Conservation (phyloP, 2,888 invertebrate genomes). For the Idaea straminata region DNA sequence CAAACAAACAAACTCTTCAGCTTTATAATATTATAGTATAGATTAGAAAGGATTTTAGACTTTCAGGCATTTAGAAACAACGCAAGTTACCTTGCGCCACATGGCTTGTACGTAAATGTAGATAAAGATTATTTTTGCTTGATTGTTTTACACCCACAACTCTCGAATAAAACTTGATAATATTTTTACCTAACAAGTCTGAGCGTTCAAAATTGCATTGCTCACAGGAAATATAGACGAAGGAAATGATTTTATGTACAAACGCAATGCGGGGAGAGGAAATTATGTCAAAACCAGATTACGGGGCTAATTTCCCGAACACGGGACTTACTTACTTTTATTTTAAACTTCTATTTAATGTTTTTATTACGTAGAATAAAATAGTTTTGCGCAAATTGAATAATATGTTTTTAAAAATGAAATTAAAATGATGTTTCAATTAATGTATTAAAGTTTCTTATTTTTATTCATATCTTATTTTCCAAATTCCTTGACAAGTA, state of each 20-base stretch:
- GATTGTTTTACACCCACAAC: not conserved
- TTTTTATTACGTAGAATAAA: not conserved
- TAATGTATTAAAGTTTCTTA: no score
- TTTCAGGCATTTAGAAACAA: no score
- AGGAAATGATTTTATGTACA: slow-evolving; percentile 51
- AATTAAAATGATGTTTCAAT: no score
- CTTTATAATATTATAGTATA: no score
- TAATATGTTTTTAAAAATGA: no score
- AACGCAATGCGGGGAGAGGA: slow-evolving; percentile 51
- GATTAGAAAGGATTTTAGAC: no score
- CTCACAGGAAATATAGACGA: slow-evolving; percentile 23
- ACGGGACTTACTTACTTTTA: slow-evolving; percentile 17
- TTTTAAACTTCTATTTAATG: not conserved
- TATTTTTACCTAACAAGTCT: slow-evolving; percentile 1
- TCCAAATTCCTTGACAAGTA: not conserved
- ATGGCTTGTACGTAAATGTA: no score
- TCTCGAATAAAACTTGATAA: not conserved
- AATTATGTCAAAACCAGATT: slow-evolving; percentile 69
- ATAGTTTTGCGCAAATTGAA: not conserved
- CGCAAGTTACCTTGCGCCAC: no score
- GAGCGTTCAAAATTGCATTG: slow-evolving; percentile 19
- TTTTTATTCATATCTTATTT: no score
- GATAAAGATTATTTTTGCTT: no score
- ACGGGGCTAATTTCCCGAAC: slow-evolving; percentile 64
- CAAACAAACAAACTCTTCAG: no score